These are phyloP conservation scores for Acrossocheilus wenchowensis DNA, from an alignment of 2,797 vertebrate genomes.

Conservation along the genomic window DNA sequence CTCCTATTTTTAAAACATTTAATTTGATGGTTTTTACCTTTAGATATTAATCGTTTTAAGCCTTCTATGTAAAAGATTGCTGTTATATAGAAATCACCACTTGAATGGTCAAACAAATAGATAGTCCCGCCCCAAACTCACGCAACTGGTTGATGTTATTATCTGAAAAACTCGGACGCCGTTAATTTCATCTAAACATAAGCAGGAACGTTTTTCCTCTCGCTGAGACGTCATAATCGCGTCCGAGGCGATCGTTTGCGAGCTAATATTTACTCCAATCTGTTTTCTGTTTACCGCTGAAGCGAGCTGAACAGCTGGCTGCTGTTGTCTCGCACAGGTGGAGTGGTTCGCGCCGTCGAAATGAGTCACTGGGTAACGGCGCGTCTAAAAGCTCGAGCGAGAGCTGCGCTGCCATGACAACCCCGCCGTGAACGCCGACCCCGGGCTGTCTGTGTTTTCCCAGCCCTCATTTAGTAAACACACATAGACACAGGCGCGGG, in stretches of 20 bases:
- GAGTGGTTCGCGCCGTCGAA: neutral
- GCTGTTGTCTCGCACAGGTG: constrained; percentile 14
- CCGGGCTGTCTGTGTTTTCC: constrained; percentile 26
- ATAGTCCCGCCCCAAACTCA: neutral
- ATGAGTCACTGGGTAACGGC: constrained; percentile 2
- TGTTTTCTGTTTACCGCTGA: neutral
- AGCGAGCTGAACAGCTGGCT: constrained; percentile 15
- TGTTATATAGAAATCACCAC: neutral
- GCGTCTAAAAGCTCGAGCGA: constrained; percentile 43
- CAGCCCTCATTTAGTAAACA: constrained; percentile 40
- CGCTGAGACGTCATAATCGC: neutral
- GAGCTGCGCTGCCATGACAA: constrained; percentile 33
- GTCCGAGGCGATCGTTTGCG: neutral
- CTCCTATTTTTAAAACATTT: neutral
- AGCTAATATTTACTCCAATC: constrained; percentile 23
- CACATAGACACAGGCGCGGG: constrained; percentile 17
- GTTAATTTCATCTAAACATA: no score
- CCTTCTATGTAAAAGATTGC: neutral
- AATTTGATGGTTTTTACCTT: neutral
- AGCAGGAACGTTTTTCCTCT: neutral
- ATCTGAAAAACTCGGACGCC: no score
- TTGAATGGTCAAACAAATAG: neutral
- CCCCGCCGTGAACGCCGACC: constrained; percentile 15
- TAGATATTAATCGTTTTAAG: no score
- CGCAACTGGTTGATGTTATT: neutral